Evolutionary conservation across 2,888 invertebrate genomes (phyloP), one percentile per base, ranked within the genome.

Genomic region (Andrena bicolor): DNA sequence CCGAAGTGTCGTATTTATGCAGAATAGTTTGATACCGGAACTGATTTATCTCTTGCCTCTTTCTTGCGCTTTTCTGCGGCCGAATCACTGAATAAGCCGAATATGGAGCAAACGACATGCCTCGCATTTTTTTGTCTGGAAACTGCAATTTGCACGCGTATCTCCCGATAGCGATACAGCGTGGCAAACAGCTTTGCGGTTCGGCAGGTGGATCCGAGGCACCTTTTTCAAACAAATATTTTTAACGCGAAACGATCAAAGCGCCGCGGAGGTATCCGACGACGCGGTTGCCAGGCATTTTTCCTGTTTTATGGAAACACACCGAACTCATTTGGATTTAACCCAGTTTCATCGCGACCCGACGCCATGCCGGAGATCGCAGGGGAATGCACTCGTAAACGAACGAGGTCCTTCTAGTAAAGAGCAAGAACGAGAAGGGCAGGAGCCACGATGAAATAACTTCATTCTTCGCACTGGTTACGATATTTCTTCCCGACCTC

Each of bases 301-400:
- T 86, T 83, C 68, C 63, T 53, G 65, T 68, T 70, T 72, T 41
- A 74, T 74, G 70, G 56, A 80, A 84, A 77, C 72, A 68, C 68
- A 61, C 48, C 35, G 60, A 77, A 82, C 56, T 75, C 86, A 70
- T 86, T 82, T 82, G 63, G 79, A 76, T 86, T 86, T 86, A 86
- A 80, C 84, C 82, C 58, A 82, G 77, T 84, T 86, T 84, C 53
- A 20, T 48, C 49, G 41, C 56, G 69, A 23, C 58, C 65, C 65
- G 66, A 41, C 74, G 68, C 58, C 68, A 49, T n/a, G 35, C 51
- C 48, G 49, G 69, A 60, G 72, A 73, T 80, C 84, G 61, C 82
- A n/a, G 60, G 82, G 80, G 76, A 83, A 85, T 73, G 66, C 73
- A 56, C 73, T 70, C 53, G 28, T 48, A 63, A 51, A n/a, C 41